These are phyloP conservation scores for Rhabdophis nuchalis DNA, from an alignment of 2,797 vertebrate species.

Conservation along the genomic window DNA sequence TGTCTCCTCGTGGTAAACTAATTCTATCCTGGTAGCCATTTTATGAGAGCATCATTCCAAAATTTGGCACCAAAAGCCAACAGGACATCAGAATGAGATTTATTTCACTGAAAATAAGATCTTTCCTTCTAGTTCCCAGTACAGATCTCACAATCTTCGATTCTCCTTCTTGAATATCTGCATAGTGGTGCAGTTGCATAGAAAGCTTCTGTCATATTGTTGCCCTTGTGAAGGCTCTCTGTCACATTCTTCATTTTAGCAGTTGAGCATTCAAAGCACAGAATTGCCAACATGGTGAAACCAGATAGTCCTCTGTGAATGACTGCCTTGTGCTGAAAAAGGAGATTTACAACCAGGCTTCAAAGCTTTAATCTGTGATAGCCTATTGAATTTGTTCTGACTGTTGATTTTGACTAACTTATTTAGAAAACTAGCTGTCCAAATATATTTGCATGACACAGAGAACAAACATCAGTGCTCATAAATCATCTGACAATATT, in stretches of 20 bases:
- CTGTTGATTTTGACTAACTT: not conserved
- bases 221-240: not conserved
- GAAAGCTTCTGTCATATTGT: not conserved
- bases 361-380: not conserved
- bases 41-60: not conserved
- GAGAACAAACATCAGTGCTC: not conserved
- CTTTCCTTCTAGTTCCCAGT: not conserved
- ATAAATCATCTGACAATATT: not conserved
- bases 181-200: not conserved
- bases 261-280: not conserved
- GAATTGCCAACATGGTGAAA: not conserved
- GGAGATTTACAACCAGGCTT: not conserved
- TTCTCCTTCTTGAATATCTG: not conserved
- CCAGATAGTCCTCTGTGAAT: not conserved
- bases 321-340: not conserved
- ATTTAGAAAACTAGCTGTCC: not conserved
- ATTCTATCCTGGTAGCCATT: not conserved
- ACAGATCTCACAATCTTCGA: not conserved
- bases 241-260: not conserved
- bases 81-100: not conserved
- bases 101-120: not conserved
- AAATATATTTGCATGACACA: not conserved
- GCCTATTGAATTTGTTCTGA: not conserved
- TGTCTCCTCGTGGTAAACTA: not conserved
- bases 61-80: not conserved